Evolutionary conservation across 2,113 vertebrate species (phyloP), one percentile per base, ranked within the genome.

Genomic region (Chlamydotis undulata): DNA sequence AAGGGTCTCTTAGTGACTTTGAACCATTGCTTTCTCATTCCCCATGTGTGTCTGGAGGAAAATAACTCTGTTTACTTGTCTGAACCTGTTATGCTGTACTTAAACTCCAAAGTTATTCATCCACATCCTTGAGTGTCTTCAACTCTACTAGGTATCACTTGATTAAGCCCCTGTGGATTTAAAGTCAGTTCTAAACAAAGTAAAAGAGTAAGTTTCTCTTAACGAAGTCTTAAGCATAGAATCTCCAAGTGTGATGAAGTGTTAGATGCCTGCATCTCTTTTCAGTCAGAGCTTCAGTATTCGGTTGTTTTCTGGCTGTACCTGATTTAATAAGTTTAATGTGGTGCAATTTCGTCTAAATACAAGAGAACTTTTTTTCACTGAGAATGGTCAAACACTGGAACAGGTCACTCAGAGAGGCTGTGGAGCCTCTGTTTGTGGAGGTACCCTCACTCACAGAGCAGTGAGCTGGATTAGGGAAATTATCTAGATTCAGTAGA

Each of bases 101-200:
- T 93, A 63, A 70, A 35, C 79, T 89, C 22, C 39, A n/a, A 4
- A 92, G 91, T 77, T 80, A 68, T 96, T 90, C 49, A 73, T 76
- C 67, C 18, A 33, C 63, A 83, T 80, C 37, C 41, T 1, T 1
- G n/a, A 87, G 33, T 75, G 61, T 87, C 65, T 93, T 82, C 70
- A 78, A 0, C 52, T 87, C 41, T 49, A 29, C 41, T 67, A 70
- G 73, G 18, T 78, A 73, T 68, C 37, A 1, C 61, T 96, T 95
- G 89, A 96, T 97, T 93, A 94, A 87, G n/a, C 50, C 92, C 43
- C 45, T 14, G 3, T 91, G 86, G 94, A 69, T 91, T 95, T 90
- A 47, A 87, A 68, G 28, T 82, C 22, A 33, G 28, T 59, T 91
- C 83, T 76, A 79, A 94, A 81, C 57, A 68, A 93, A 79, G 71